Evolutionary conservation across 2,888 invertebrate species (phyloP), one percentile per base, ranked within the genome.

Genomic region (Bugula neritina): DNA sequence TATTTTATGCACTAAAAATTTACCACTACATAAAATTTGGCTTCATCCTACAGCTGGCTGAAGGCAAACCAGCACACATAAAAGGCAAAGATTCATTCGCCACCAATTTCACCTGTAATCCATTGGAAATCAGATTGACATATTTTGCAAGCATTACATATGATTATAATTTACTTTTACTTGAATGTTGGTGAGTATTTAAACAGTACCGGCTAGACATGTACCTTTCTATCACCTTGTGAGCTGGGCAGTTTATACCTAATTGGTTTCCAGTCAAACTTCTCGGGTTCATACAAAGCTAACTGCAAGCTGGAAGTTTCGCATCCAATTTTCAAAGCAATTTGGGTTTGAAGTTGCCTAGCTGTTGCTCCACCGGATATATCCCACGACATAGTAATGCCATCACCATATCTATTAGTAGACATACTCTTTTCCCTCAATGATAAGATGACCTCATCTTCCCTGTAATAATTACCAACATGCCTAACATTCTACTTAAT

Each of bases 201-300:
- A n/a, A n/a, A n/a, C n/a, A n/a, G n/a, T n/a, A n/a, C n/a, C n/a
- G n/a, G n/a, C n/a, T n/a, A n/a, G n/a, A n/a, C 43, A 43, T 43
- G 17, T 43, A 43, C 43, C 43, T 43, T 43, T 43, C 17, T 43
- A 43, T 17, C 43, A 43, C 43, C 10, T 5, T 43, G 5, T 5
- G 43, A 17, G 17, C 43, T 43, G 43, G 43, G 5, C 43, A 43
- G 10, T 10, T 43, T 10, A 10, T 10, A 10, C 10, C 10, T 31
- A 31, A 63, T 63, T 13, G 27, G 29, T n/a, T 31, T 63, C 63
- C 63, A 63, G 13, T 63, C 63, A 5, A 29, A 17, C 21, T 27
- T 13, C 17, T 63, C 63, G 2, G 63, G 63, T 31, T 25, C 63
- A 63, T 25, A 63, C 63, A 63, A 27, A 34, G 63, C 63, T 63